Conservation (phyloP, 2,797 vertebrate genomes). For the Sebastiscus tertius region DNA sequence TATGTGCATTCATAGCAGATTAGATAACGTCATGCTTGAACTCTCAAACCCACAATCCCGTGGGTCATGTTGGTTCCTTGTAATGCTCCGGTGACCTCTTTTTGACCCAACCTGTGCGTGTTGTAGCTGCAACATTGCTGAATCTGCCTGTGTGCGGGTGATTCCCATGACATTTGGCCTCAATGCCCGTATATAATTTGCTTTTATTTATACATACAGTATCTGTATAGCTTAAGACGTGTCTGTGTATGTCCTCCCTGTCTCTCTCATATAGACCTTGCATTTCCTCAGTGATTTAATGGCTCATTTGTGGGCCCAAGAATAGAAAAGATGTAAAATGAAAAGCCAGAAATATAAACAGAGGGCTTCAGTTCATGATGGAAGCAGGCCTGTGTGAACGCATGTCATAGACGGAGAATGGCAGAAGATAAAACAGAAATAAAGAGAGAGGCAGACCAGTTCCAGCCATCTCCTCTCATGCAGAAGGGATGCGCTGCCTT, state of each 20-base stretch:
- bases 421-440: slow-evolving; percentile 5
- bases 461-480: slow-evolving; percentile 54
- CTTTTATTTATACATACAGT: slow-evolving; percentile 9
- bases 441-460: slow-evolving; percentile 14
- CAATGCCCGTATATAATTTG: slow-evolving; percentile 15
- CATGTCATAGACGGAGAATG: background rate
- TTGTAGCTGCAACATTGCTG: background rate
- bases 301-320: slow-evolving; percentile 1
- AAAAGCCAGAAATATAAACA: slow-evolving; percentile 12
- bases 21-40: background rate
- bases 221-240: background rate
- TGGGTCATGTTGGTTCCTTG: slow-evolving; percentile 2
- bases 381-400: background rate
- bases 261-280: background rate
- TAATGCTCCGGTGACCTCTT: slow-evolving; percentile 12
- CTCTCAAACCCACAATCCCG: slow-evolving; percentile 9
- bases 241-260: background rate
- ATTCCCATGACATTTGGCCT: slow-evolving; percentile 30
- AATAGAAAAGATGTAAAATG: slow-evolving; percentile 1
- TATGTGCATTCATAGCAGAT: slow-evolving; percentile 1
- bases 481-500: slow-evolving; percentile 59
- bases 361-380: background rate
- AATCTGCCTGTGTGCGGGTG: background rate
- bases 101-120: slow-evolving; percentile 21
- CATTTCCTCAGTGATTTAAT: slow-evolving; percentile 23